Evolutionary conservation across 2,113 vertebrate genomes (phyloP), one percentile per base, ranked within the genome.

Genomic region (Eulacestoma nigropectus): DNA sequence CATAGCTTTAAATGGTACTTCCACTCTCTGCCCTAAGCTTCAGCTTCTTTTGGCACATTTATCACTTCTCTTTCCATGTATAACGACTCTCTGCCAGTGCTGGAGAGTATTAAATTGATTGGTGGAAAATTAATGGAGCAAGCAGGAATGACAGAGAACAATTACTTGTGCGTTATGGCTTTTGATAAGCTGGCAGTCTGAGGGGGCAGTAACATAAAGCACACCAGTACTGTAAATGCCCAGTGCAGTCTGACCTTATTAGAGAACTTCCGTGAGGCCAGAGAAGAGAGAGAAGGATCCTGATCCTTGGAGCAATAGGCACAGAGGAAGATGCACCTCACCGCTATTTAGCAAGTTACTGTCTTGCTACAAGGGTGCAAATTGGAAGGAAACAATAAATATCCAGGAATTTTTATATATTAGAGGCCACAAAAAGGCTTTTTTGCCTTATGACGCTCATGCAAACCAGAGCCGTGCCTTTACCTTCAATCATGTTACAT

Each of bases 121-220:
- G 53, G 87, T 85, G 37, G 74, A 87, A 90, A 95, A 87, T 73
- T 72, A 95, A 85, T 49, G 78, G 85, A 93, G 60, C 62, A 87
- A 90, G 53, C 18, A 88, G 70, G 14, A 91, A 90, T 9, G 27
- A 78, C 3, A 73, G 41, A 68, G 73, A 92, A 70, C 30, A 94
- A 72, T 52, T 74, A 59, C n/a, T 63, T 59, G 30, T 44, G 47
- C 22, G 60, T 72, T 81, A 44, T 49, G 49, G 44, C 47, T 92
- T 92, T 90, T 65, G 55, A 37, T 50, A 90, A 74, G 44, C 29
- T 59, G 68, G 39, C 46, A 93, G 23, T 55, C 49, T 78, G n/a
- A 59, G 55, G 9, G 69, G 41, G 13, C 32, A 84, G 44, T 19
- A 72, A 89, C 17, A 68, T n/a, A 77, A 90, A 89, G n/a, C 12